phyloP scores from a whole-genome alignment of 2,888 invertebrate genomes.

The Ochropleura leucogaster region DNA sequence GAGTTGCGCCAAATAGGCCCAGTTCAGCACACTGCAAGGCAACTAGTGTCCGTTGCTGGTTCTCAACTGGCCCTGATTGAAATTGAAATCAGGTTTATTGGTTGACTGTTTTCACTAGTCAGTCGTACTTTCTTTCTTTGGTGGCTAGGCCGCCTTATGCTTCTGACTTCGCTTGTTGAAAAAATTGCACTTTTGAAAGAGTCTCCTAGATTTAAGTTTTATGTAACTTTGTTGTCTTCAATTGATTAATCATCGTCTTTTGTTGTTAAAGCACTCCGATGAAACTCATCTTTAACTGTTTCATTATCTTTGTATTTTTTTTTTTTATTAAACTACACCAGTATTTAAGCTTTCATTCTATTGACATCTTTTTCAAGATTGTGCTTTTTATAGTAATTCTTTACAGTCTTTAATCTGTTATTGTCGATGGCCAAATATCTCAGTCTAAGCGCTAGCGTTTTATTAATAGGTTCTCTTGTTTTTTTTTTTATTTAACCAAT shows the following conservation, averaged over 20 bases:
- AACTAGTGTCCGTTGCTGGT: no score
- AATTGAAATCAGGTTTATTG: background rate
- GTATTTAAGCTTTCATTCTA: background rate
- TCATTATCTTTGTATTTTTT: background rate
- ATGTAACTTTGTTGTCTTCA: background rate
- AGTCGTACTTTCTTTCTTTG: no score
- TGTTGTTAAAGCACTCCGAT: background rate
- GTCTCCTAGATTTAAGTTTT: background rate
- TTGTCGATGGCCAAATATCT: background rate
- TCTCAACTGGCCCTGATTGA: no score
- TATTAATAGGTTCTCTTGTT: no score
- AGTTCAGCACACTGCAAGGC: no score
- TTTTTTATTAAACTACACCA: background rate
- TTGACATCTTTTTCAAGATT: background rate
- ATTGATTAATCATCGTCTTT: background rate
- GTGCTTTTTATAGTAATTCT: background rate
- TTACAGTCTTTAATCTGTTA: background rate
- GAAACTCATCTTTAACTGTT: background rate
- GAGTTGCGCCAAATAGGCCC: no score
- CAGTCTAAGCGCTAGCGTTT: background rate
- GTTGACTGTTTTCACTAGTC: background rate
- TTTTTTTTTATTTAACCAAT: background rate
- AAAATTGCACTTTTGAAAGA: background rate
- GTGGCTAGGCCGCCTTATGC: no score
- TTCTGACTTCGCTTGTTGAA: background rate